Evolutionary conservation across 2,888 invertebrate species (phyloP).

Genomic region (Drosophila pullipes): DNA sequence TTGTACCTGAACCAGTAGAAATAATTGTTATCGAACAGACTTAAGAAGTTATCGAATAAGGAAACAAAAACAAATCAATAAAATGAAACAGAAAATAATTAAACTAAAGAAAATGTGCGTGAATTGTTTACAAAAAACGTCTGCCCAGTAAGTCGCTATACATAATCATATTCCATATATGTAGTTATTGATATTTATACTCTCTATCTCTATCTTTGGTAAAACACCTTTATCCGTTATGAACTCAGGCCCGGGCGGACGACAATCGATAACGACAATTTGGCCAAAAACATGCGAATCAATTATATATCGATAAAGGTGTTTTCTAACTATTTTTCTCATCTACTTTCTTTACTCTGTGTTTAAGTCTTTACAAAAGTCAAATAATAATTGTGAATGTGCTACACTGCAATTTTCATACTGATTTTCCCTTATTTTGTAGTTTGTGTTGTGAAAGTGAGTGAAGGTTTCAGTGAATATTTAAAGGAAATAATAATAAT

Average conservation of each 20-base stretch:
- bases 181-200: constrained; percentile 9
- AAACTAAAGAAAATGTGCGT: constrained; percentile 71
- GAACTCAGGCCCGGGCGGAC: constrained; percentile 85
- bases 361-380: too few species aligned
- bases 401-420: constrained; percentile 32
- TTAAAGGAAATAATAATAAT: constrained; percentile 33
- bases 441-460: constrained; percentile 56
- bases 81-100: constrained; percentile 10
- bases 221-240: constrained; percentile 77
- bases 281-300: constrained; percentile 82
- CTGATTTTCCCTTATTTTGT: constrained; percentile 14
- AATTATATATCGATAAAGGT: constrained; percentile 72
- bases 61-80: constrained; percentile 4
- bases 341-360: too few species aligned
- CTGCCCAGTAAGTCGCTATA: constrained; percentile 83
- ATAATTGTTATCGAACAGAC: neutral
- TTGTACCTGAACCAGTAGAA: constrained; percentile 89
- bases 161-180: constrained; percentile 43
- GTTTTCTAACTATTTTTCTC: constrained; percentile 30
- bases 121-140: constrained; percentile 86
- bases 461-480: constrained; percentile 37
- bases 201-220: constrained; percentile 1
- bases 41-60: neutral
- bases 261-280: constrained; percentile 78
- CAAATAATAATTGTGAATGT: constrained; percentile 31